phyloP scores from a whole-genome alignment of 2,888 invertebrate genomes.

The Ectemnius lituratus region DNA sequence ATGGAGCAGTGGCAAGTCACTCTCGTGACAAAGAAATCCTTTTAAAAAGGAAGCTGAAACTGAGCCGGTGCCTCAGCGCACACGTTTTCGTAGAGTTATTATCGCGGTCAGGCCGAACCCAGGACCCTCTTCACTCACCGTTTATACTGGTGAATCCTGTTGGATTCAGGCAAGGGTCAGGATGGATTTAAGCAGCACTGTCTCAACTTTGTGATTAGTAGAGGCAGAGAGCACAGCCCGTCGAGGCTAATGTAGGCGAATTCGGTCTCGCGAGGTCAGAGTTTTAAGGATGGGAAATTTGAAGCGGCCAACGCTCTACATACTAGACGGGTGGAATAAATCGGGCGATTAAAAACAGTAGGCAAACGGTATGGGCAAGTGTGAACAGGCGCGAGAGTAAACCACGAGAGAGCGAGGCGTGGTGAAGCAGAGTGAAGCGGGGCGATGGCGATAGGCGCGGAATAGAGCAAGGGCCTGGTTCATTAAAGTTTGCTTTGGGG shows the following conservation, averaged over 20 bases:
- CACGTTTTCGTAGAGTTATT: constrained; percentile 37
- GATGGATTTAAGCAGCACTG: constrained; percentile 34
- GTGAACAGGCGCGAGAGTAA: constrained; percentile 5
- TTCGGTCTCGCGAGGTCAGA: too few relatives aligned
- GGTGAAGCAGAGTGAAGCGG: not conserved
- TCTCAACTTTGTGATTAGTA: not conserved
- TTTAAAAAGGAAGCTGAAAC: constrained; percentile 16
- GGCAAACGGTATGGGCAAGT: not conserved
- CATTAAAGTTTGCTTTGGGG: constrained; percentile 54
- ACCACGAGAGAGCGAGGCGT: not conserved
- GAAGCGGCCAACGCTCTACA: too few relatives aligned
- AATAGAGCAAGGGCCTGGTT: constrained; percentile 36
- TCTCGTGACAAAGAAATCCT: constrained; percentile 33
- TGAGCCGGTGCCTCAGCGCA: constrained; percentile 18
- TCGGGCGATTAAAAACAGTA: too few relatives aligned
- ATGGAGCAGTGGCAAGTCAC: constrained; percentile 15
- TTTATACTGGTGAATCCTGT: constrained; percentile 48
- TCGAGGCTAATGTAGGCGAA: too few relatives aligned
- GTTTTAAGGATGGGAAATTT: too few relatives aligned
- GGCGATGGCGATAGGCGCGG: constrained; percentile 32
- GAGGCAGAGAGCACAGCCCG: not conserved
- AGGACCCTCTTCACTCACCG: constrained; percentile 42
- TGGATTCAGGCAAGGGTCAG: constrained; percentile 9
- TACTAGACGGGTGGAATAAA: constrained; percentile 1
- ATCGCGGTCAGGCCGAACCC: constrained; percentile 45